Base-by-base conservation (phyloP, 30 jellyfish, hydroid and myxozoan species). In the Sanderia malayensis region DNA sequence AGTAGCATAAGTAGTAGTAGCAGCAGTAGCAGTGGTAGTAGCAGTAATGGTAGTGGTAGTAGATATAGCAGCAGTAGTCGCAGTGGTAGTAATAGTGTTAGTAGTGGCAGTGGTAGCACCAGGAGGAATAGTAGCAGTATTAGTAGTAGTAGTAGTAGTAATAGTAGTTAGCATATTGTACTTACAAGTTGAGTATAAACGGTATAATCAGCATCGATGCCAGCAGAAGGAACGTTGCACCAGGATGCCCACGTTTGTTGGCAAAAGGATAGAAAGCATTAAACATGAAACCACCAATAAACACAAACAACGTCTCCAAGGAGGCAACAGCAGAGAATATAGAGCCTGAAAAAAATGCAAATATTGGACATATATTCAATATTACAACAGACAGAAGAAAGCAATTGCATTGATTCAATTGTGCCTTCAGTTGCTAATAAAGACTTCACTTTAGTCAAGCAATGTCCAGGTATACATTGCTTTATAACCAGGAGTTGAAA, bases 321-420 rank as follows among this genome's bases (percentile, higher is more conserved):
- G 96, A 70, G 0, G 96, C 27, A 60, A 76, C 84, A 52, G 71
- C 88, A 23, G 96, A 86, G 65, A 86, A 86, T 29, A 86, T 73
- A 4, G 88, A 75, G 0, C 96, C 96, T 86, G 67, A 7, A 64
- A 17, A n/a, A 41, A 1, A 8, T 2, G 47, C 15, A 32, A 15
- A 10, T n/a, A 13, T 65, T 25, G 67, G 26, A 20, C 3, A 2
- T 1, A 22, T 13, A 2, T 3, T 11, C 18, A 7, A 31, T 62
- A 4, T 17, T 62, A 4, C 19, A 25, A 31, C 29, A 31, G 7
- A 20, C n/a, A n/a, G 8, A 15, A 41, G 55, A 6, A 15, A 15
- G 55, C 55, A 41, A 41, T 41, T 15, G 8, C 55, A 41, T 41
- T 41, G 11, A 8, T 6, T 41, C 15, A 41, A 15, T 41, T 6